Percentiles rank a stretch among this genome's conserved stretches.
Conservation (phyloP, 2,797 vertebrate genomes). For the Botia almorhae region DNA sequence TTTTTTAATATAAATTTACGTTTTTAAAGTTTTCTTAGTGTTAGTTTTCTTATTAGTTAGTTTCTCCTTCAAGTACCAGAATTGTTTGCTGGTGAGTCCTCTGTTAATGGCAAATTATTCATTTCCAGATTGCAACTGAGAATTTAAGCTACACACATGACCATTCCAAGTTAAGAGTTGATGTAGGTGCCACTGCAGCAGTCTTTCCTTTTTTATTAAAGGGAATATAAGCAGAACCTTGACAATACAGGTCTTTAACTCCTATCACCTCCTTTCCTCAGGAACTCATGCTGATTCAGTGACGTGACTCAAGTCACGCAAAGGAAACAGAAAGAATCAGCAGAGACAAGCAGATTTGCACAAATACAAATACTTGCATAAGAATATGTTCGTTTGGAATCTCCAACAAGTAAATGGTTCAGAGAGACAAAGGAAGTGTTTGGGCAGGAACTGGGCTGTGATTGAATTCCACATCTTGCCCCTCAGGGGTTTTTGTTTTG, state of each 20-base stretch:
- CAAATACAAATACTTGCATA: neutral
- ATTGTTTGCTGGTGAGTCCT: too few relatives aligned
- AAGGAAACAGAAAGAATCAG: constrained; percentile 38
- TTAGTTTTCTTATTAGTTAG: too few relatives aligned
- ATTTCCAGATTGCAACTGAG: too few relatives aligned
- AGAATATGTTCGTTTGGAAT: neutral
- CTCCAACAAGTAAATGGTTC: constrained; percentile 31
- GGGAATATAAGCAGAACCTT: constrained; percentile 2
- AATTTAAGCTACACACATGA: too few relatives aligned
- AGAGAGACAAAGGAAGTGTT: constrained; percentile 22
- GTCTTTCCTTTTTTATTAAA: constrained; percentile 27
- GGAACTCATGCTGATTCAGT: constrained; percentile 16
- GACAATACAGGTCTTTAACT: neutral
- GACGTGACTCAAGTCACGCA: constrained; percentile 20
- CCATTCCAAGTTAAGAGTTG: neutral
- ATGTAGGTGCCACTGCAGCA: neutral
- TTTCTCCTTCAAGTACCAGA: too few relatives aligned
- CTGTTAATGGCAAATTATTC: too few relatives aligned
- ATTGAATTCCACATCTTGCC: neutral
- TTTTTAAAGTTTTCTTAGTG: too few relatives aligned
- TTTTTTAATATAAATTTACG: too few relatives aligned
- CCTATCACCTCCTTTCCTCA: constrained; percentile 13
- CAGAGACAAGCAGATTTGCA: constrained; percentile 7
- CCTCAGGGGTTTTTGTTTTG: neutral
- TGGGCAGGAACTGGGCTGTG: neutral